Percentiles rank a stretch among this genome's conserved stretches.
Conservation (phyloP, 2,113 vertebrate species). For the Centropus bengalensis region DNA sequence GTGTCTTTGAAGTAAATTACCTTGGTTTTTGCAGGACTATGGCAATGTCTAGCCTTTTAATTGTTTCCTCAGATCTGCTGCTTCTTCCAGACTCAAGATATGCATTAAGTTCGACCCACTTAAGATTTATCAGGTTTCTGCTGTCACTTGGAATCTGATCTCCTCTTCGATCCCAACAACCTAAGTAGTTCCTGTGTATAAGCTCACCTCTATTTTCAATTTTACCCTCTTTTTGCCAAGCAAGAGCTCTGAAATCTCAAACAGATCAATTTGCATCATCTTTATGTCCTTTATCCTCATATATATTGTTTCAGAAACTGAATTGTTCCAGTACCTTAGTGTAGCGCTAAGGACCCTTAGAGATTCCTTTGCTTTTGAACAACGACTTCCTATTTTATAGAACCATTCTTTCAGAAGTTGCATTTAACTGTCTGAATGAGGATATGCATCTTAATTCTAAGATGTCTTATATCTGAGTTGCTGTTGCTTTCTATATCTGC, state of each 20-base stretch:
- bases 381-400: not conserved
- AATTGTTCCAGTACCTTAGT: accelerated
- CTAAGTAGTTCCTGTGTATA: not conserved
- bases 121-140: not conserved
- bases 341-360: not conserved
- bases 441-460: not conserved
- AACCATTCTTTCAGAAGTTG: not conserved
- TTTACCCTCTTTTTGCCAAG: not conserved
- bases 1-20: not conserved
- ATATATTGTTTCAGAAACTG: not conserved
- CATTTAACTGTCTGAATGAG: not conserved
- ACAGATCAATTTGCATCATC: not conserved
- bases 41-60: not conserved
- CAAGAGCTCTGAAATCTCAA: not conserved
- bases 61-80: not conserved
- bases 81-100: not conserved
- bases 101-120: not conserved
- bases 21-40: not conserved
- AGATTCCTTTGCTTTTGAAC: not conserved
- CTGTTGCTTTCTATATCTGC: not conserved
- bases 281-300: not conserved
- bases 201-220: not conserved
- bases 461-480: not conserved
- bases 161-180: not conserved
- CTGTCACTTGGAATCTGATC: not conserved